Evolutionary conservation across 2,113 vertebrate genomes (phyloP).

Genomic region (Myxocyprinus asiaticus): DNA sequence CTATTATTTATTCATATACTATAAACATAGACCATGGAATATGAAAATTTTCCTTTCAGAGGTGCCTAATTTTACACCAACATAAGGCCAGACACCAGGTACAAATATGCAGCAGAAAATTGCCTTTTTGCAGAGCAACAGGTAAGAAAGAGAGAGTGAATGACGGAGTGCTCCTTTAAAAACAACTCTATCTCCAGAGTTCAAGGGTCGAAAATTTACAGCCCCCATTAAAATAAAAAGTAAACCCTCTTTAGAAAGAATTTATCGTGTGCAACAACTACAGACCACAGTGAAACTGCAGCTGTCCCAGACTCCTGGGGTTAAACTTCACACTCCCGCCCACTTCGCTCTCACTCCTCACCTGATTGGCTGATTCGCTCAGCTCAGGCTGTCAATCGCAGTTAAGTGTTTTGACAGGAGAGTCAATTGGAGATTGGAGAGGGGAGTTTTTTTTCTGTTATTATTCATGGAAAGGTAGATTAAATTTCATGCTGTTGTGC

Average conservation of each 20-base stretch:
- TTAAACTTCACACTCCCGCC: conserved; percentile 54
- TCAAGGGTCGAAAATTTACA: conserved; percentile 68
- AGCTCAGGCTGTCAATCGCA: conserved; percentile 61
- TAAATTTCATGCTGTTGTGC: conserved; percentile 32
- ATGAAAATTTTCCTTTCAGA: background rate
- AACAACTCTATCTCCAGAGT: conserved; percentile 56
- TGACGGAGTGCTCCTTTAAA: conserved; percentile 57
- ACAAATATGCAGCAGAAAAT: background rate
- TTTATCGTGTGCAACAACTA: conserved; percentile 70
- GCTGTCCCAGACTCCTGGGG: conserved; percentile 66
- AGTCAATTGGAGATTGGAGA: conserved; percentile 28
- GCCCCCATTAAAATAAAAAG: conserved; percentile 75
- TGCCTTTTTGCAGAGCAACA: background rate
- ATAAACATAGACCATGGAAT: background rate
- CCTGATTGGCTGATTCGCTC: conserved; percentile 55
- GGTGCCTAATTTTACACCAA: background rate
- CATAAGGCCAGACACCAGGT: background rate
- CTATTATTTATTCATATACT: conserved; percentile 1
- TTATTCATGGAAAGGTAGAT: conserved; percentile 19
- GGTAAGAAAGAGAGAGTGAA: conserved; percentile 16
- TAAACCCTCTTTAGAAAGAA: conserved; percentile 76
- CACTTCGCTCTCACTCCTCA: conserved; percentile 52
- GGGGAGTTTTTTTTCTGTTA: background rate
- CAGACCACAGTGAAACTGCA: conserved; percentile 61
- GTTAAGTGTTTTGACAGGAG: conserved; percentile 58